A percentile compares a stretch with the other conserved stretches of the same genome.
Conservation (phyloP, 2,113 vertebrate genomes). For the Piprites chloris region DNA sequence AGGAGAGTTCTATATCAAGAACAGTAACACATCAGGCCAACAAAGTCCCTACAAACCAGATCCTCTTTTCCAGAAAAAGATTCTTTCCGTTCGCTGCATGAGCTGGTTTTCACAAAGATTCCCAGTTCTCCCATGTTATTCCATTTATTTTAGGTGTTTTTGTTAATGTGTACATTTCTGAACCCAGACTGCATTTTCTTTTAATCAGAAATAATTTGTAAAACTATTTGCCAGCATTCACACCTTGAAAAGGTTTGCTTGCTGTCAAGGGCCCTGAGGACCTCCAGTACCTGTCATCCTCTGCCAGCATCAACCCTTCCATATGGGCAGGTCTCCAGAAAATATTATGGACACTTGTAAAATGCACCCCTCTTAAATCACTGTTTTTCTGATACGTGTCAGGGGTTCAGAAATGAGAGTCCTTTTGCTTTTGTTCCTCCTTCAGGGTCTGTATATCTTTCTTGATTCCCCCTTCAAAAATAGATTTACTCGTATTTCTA, state of each 20-base stretch:
- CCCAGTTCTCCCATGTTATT: not conserved
- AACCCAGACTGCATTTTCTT: not conserved
- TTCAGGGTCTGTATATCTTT: not conserved
- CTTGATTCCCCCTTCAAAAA: not conserved
- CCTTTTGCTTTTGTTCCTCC: rapidly evolving
- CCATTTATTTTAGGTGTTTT: not conserved
- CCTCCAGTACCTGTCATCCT: not conserved
- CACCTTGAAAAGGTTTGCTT: not conserved
- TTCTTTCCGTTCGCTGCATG: not conserved
- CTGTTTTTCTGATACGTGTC: not conserved
- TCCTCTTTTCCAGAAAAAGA: not conserved
- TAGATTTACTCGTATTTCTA: not conserved
- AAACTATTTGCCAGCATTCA: not conserved
- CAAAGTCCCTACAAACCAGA: not conserved
- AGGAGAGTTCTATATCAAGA: not conserved
- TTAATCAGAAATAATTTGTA: not conserved
- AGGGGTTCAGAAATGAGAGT: not conserved
- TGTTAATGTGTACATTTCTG: not conserved
- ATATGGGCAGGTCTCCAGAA: not conserved
- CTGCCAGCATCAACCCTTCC: not conserved
- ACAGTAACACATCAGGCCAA: not conserved
- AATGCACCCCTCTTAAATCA: not conserved
- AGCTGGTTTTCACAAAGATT: not conserved
- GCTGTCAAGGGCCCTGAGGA: not conserved
- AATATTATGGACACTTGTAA: not conserved